Percentiles rank a stretch among this genome's conserved stretches.
phyloP scores from a whole-genome alignment of 2,113 vertebrate genomes.

The Progne subis region DNA sequence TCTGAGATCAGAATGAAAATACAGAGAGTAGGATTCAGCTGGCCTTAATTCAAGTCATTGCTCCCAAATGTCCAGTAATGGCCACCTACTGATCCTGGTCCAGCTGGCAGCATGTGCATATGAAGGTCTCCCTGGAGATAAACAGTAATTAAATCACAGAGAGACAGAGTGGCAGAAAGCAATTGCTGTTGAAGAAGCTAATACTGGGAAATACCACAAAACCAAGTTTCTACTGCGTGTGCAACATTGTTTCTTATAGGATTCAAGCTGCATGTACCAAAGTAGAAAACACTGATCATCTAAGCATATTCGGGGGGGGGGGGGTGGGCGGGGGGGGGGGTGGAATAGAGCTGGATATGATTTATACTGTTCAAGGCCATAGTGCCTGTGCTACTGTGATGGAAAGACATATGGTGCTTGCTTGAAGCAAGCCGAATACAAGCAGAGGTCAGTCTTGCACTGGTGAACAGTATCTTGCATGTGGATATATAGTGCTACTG shows the following conservation, averaged over 20 bases:
- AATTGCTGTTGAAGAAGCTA: conserved; percentile 9
- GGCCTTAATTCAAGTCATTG: conserved; percentile 44
- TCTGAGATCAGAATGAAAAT: conserved; percentile 19
- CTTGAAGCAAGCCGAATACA: conserved; percentile 12
- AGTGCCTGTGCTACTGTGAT: conserved; percentile 3
- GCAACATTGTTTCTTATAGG: background rate
- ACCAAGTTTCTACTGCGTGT: background rate
- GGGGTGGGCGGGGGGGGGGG: background rate
- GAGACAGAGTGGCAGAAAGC: background rate
- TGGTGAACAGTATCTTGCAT: conserved; percentile 19
- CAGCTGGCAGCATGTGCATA: conserved; percentile 28
- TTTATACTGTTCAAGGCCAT: conserved; percentile 21
- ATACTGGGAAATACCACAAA: background rate
- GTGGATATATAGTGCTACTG: background rate
- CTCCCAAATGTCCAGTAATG: conserved; percentile 52
- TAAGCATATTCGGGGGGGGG: background rate
- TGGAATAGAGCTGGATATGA: background rate
- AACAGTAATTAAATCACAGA: conserved; percentile 37
- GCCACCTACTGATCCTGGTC: conserved; percentile 47
- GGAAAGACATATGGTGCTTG: conserved; percentile 43
- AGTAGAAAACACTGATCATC: background rate
- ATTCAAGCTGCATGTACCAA: background rate
- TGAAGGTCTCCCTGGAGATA: conserved; percentile 9
- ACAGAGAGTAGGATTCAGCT: conserved; percentile 35
- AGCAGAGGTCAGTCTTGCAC: conserved; percentile 66